Base-by-base conservation (phyloP, 2,113 vertebrate species). In the Herpetotheres cachinnans region DNA sequence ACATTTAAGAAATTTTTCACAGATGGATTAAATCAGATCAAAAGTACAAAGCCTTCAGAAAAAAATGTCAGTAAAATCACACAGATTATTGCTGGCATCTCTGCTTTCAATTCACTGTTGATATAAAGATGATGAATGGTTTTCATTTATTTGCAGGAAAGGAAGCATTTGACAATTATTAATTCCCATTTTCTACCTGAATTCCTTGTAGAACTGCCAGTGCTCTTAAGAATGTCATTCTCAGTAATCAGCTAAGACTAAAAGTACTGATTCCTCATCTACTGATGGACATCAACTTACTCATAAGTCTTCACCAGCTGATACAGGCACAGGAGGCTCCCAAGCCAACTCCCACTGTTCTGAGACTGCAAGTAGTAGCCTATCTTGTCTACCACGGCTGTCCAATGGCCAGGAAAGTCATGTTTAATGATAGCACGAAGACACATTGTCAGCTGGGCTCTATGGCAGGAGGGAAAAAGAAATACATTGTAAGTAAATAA, bases 251-350 rank as follows among this genome's bases (percentile, higher is more conserved):
- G 2, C 40, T 63, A 42, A 70, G n/a, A 85, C 42, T 47, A 61
- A 36, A 88, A 86, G 21, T 30, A 78, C 63, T 9, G 47, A 65
- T 32, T 63, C 63, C 14, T 81, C 73, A 50, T 14, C 18, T 76
- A n/a, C 29, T 15, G 85, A 89, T 34, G 73, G 56, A 91, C 65
- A 90, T 36, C 46, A 91, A 99, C 99, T 99, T 98, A 99, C 99
- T 99, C 99, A 0, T 99, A 99, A 30, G 99, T 99, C 98, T 99
- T 99, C 97, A 99, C 99, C 78, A 99, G 98, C 92, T 99, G 99
- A 96, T 99, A 99, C 7, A 99, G 98, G 58, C 99, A 99, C 46
- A 99, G 97, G 70, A 99, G 98, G 96, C 99, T 99, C 74, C 99
- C 99, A 5, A 99, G 99, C 99, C 99, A 99, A 96, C 98, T 99